Evolutionary conservation across 1,140 invertebrate genomes (phyloP).

Genomic region (Antheraea mylitta): DNA sequence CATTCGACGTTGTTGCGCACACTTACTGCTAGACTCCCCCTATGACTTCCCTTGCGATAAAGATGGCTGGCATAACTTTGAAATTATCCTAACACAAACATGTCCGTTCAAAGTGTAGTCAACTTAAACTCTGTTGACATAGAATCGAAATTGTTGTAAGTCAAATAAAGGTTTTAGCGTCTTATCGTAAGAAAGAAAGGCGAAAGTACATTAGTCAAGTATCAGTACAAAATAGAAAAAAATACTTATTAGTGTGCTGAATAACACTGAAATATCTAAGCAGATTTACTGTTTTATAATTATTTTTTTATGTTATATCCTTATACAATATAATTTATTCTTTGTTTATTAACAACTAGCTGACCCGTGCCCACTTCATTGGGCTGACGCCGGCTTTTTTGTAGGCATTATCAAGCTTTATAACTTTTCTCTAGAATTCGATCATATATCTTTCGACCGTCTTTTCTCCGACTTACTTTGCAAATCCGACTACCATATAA

Average conservation of each 20-base stretch:
- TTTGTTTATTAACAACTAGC: too few relatives aligned
- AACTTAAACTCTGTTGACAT: constrained; percentile 37
- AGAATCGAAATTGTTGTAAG: constrained; percentile 39
- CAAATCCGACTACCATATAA: too few relatives aligned
- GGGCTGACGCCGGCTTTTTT: too few relatives aligned
- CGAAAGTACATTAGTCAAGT: constrained; percentile 72
- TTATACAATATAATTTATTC: too few relatives aligned
- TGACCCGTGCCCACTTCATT: too few relatives aligned
- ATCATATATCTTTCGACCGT: too few relatives aligned
- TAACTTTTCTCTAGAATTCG: too few relatives aligned
- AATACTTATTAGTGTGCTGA: neutral
- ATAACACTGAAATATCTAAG: too few relatives aligned
- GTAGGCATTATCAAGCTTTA: too few relatives aligned
- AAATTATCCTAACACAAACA: constrained; percentile 65
- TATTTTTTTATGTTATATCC: too few relatives aligned
- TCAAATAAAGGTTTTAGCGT: constrained; percentile 51
- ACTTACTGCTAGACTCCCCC: constrained; percentile 58
- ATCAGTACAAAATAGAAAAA: constrained; percentile 70
- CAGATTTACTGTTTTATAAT: too few relatives aligned
- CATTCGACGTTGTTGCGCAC: constrained; percentile 72
- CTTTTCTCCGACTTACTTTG: too few relatives aligned
- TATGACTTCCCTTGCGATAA: constrained; percentile 74
- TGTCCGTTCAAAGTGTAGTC: constrained; percentile 38
- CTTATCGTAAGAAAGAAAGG: constrained; percentile 75
- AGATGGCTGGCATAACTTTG: constrained; percentile 70